Evolutionary conservation across 2,113 vertebrate species (phyloP).

Genomic region (Irena cyanogastra): DNA sequence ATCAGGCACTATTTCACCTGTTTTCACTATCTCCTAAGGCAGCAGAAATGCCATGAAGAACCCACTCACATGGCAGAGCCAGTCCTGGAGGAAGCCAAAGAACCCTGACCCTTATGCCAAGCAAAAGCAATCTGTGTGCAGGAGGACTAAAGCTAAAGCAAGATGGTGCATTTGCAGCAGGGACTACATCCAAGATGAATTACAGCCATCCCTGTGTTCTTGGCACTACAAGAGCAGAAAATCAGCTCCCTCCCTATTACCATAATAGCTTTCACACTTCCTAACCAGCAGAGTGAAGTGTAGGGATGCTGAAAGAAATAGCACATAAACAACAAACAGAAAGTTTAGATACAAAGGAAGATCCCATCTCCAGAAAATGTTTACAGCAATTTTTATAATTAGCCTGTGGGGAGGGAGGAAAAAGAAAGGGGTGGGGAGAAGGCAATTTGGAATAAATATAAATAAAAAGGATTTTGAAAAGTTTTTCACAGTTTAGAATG

Average conservation of each 20-base stretch:
- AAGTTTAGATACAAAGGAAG: neutral
- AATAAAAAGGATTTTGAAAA: neutral
- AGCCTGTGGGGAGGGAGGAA: neutral
- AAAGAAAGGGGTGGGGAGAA: no score
- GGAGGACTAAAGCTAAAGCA: neutral
- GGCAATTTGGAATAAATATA: neutral
- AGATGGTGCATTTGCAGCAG: neutral
- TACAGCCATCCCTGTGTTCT: neutral
- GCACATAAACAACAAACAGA: neutral
- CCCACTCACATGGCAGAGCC: neutral
- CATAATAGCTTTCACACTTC: constrained; percentile 52
- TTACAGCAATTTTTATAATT: constrained; percentile 8
- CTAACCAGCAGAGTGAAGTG: neutral
- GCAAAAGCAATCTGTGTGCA: neutral
- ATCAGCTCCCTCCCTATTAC: neutral
- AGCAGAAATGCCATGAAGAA: neutral
- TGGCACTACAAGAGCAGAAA: constrained; percentile 5
- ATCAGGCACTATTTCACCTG: neutral
- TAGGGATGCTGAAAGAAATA: neutral
- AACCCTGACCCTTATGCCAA: neutral
- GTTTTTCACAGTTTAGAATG: neutral
- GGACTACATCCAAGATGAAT: constrained; percentile 24
- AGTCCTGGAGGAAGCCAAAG: neutral
- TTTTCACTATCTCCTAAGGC: neutral
- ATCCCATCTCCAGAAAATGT: neutral